Evolutionary conservation across 2,888 invertebrate genomes (phyloP).

Genomic region (Orchestes rusci): DNA sequence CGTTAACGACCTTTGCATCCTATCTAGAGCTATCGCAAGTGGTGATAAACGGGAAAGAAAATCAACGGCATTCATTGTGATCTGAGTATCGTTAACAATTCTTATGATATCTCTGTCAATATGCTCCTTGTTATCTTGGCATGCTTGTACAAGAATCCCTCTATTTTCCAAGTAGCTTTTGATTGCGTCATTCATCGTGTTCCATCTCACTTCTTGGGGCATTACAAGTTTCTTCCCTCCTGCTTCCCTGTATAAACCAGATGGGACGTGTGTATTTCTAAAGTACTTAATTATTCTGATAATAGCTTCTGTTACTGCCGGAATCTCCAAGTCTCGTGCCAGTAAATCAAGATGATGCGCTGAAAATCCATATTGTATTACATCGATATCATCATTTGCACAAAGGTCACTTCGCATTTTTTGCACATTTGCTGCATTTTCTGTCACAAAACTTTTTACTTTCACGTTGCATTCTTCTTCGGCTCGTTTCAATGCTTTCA

Average conservation of each 20-base stretch:
- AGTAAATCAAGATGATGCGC: conserved; percentile 5
- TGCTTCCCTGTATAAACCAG: conserved; percentile 8
- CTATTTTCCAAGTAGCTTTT: conserved; percentile 6
- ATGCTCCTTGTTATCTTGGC: conserved; percentile 8
- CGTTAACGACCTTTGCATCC: conserved; percentile 8
- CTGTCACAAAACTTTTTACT: conserved; percentile 16
- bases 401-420: conserved; percentile 5
- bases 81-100: conserved; percentile 7
- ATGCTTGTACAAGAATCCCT: conserved; percentile 5
- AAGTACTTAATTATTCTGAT: conserved; percentile 5
- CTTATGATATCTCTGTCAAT: conserved; percentile 10
- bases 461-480: conserved; percentile 12
- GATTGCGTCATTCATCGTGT: conserved; percentile 10
- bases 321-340: too few species aligned
- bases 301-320: too few species aligned
- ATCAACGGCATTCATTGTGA: conserved; percentile 10
- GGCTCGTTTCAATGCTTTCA: conserved; percentile 4
- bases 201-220: conserved; percentile 9
- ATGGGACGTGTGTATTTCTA: conserved; percentile 4
- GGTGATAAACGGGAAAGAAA: conserved; percentile 2
- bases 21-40: conserved; percentile 7
- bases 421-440: conserved; percentile 16
- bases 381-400: background rate
- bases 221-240: conserved; percentile 7
- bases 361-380: conserved; percentile 6